phyloP scores from a whole-genome alignment of 2,888 invertebrate genomes.

The Harpagoxenus sublaevis region DNA sequence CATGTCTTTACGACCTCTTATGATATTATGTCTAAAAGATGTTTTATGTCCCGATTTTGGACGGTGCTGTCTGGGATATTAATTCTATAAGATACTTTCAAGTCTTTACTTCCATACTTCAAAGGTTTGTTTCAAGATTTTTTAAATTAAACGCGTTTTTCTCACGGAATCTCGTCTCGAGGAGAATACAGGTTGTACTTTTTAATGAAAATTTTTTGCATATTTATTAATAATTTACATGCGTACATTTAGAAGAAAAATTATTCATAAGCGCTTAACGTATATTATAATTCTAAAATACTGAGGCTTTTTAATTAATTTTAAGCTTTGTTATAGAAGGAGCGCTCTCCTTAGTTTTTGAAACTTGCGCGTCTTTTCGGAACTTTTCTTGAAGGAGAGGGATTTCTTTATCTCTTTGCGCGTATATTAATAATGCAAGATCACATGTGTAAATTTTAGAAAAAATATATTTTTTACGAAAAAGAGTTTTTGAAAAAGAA shows the following conservation, averaged over 20 bases:
- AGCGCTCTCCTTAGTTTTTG: neutral
- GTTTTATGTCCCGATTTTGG: too few species aligned
- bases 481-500: neutral
- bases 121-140: neutral
- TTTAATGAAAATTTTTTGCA: too few species aligned
- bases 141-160: neutral
- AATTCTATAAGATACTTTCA: neutral
- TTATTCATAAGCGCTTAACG: neutral
- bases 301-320: too few species aligned
- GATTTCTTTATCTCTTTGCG: neutral
- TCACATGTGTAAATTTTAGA: neutral
- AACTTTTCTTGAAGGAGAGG: neutral
- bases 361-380: neutral
- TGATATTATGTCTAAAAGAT: too few species aligned
- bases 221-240: neutral
- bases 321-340: neutral
- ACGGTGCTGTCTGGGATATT: too few species aligned
- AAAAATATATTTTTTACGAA: neutral
- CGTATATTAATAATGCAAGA: neutral
- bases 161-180: neutral
- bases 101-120: neutral
- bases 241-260: neutral
- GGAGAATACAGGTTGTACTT: neutral
- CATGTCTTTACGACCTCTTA: too few species aligned
- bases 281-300: too few species aligned